Base-by-base conservation (phyloP, 2,888 invertebrate genomes). In the Gisinianus flammeolus region DNA sequence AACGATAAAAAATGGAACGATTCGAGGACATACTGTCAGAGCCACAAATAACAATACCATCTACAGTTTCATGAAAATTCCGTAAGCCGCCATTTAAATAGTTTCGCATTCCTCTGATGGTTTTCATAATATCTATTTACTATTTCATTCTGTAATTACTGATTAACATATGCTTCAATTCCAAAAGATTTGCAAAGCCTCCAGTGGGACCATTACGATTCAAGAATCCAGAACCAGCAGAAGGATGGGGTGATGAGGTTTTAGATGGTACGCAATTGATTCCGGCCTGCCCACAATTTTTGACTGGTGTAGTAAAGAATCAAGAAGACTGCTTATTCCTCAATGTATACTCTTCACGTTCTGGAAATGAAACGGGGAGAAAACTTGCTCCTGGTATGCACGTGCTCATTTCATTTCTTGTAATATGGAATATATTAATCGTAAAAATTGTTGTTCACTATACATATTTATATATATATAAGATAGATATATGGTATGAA, bases 301-400 rank as follows among this genome's bases (percentile, higher is more conserved):
- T 79, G n/a, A 79, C 76, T 28, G 76, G 58, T 22, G 56, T 79
- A 30, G 33, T 72, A 16, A 19, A 35, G 4, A n/a, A 66, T n/a
- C 58, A 35, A 28, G 79, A 79, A 58, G 79, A 79, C 56, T 79
- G 79, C 44, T 56, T 79, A 1, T 79, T 67, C 26, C 31, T 79
- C 33, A 79, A 77, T 26, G 77, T 79, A 35, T 77, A 77, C 73
- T 30, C 79, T 0, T 54, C 76, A n/a, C 26, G 68, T 2, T 30
- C 35, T 26, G 56, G 56, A 30, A 68, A 31, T 22, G 76, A 76
- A 26, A 31, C 76, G 6, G 56, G 31, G 16, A 6, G 68, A 28
- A 22, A 44, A 1, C 58, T 33, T 12, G 76, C 76, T 24, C 76
- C 76, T 16, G 76, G 62, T 64, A 70, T 70, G 70, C n/a, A n/a